Evolutionary conservation across 2,888 invertebrate genomes (phyloP).

Genomic region (Cantharis rustica): DNA sequence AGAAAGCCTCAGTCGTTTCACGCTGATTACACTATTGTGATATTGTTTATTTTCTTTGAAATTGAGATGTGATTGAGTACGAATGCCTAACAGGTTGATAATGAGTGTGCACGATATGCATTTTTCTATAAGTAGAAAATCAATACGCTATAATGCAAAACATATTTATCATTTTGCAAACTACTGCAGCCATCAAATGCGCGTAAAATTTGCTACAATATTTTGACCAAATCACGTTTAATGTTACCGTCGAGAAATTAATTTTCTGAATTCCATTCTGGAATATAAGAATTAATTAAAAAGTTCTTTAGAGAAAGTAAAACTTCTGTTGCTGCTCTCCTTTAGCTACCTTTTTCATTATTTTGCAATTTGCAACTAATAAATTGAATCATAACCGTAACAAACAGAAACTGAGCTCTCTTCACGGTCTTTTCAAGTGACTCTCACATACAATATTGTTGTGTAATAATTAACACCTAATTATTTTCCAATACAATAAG

Average conservation of each 20-base stretch:
- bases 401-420: background rate
- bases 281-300: background rate
- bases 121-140: constrained; percentile 8
- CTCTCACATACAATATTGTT: background rate
- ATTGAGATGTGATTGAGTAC: constrained; percentile 30
- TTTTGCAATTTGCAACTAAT: background rate
- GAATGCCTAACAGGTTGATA: constrained; percentile 19
- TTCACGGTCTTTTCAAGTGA: background rate
- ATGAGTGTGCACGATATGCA: constrained; percentile 12
- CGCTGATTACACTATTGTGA: constrained; percentile 23
- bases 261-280: background rate
- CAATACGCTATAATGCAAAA: background rate
- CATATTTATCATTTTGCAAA: background rate
- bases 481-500: background rate
- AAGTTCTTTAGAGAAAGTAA: background rate
- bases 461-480: background rate
- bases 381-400: background rate
- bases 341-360: background rate
- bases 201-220: background rate
- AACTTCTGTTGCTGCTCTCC: background rate
- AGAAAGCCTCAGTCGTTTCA: constrained; percentile 27
- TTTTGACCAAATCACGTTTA: constrained; percentile 5
- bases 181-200: background rate
- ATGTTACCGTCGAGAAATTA: constrained; percentile 5
- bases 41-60: constrained; percentile 30